Percentiles rank a stretch among this genome's conserved stretches.
Conservation (phyloP, 2,888 invertebrate species). For the Ethmia dodecea region DNA sequence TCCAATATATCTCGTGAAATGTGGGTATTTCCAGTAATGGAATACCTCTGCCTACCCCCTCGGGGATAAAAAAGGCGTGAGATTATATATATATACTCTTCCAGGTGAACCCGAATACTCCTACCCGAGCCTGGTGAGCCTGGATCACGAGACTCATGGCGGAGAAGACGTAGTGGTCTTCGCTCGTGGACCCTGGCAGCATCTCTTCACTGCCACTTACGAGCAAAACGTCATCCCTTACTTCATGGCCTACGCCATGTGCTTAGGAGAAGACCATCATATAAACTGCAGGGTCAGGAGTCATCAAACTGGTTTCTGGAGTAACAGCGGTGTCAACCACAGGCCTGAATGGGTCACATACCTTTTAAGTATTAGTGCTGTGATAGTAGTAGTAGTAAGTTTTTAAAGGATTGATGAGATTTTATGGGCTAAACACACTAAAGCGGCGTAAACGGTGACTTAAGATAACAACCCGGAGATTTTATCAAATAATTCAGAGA, state of each 20-base stretch:
- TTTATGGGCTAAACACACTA: too few species aligned
- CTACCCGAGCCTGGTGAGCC: slow-evolving; percentile 80
- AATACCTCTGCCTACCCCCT: too few species aligned
- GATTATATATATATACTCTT: too few species aligned
- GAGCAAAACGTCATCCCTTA: slow-evolving; percentile 89
- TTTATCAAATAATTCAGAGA: too few species aligned
- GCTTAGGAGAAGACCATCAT: slow-evolving; percentile 76
- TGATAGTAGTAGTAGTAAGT: slow-evolving; percentile 28
- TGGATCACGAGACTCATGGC: slow-evolving; percentile 83
- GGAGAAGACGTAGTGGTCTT: slow-evolving; percentile 89
- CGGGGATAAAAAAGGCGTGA: too few species aligned
- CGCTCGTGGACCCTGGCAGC: slow-evolving; percentile 85
- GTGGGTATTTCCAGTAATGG: too few species aligned
- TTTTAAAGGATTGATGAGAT: not conserved
- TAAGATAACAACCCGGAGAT: too few species aligned
- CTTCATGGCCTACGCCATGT: slow-evolving; percentile 84
- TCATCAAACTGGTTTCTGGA: slow-evolving; percentile 24
- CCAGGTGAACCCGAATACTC: slow-evolving; percentile 63
- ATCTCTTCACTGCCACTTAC: slow-evolving; percentile 86
- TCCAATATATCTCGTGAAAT: too few species aligned
- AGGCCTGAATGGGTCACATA: slow-evolving; percentile 19
- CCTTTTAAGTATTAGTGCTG: slow-evolving; percentile 31
- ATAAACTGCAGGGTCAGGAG: slow-evolving; percentile 39
- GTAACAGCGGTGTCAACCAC: slow-evolving; percentile 18
- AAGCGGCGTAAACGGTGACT: too few species aligned